Conservation (phyloP, 2,888 invertebrate species). For the Torymus texanus region DNA sequence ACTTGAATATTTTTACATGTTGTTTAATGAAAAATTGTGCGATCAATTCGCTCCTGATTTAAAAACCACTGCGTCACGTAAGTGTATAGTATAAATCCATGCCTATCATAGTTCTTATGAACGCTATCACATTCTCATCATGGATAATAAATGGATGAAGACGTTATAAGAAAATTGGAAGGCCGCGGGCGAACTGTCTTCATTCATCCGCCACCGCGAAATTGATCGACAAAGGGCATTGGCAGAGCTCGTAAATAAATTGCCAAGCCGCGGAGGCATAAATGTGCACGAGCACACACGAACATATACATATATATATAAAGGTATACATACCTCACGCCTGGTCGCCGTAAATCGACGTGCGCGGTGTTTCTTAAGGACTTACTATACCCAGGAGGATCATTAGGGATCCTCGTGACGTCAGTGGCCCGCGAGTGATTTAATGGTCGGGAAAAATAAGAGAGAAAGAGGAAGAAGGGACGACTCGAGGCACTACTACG, state of each 20-base stretch:
- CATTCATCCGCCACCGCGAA: constrained; percentile 4
- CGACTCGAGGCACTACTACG: too few relatives aligned
- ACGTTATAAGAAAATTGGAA: constrained; percentile 23
- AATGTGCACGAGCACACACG: too few relatives aligned
- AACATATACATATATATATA: not conserved
- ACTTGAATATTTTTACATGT: not conserved
- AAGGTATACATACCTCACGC: not conserved
- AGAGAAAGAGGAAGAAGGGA: constrained; percentile 14
- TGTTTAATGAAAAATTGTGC: not conserved
- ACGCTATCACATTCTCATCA: too few relatives aligned
- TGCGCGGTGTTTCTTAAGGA: constrained; percentile 13
- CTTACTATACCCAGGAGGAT: constrained; percentile 35
- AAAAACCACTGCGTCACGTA: too few relatives aligned
- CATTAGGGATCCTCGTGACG: constrained; percentile 38
- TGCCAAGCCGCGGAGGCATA: not conserved
- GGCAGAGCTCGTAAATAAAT: constrained; percentile 40
- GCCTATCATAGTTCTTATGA: too few relatives aligned
- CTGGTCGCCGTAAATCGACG: constrained; percentile 23
- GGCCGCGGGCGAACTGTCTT: not conserved
- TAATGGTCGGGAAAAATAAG: constrained; percentile 20
- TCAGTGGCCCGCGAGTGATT: constrained; percentile 42
- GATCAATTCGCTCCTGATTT: too few relatives aligned
- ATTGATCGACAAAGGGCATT: constrained; percentile 29
- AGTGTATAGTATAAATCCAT: too few relatives aligned
- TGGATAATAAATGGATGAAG: constrained; percentile 20